Conservation (phyloP, 2,113 vertebrate genomes). For the Polyodon spathula region DNA sequence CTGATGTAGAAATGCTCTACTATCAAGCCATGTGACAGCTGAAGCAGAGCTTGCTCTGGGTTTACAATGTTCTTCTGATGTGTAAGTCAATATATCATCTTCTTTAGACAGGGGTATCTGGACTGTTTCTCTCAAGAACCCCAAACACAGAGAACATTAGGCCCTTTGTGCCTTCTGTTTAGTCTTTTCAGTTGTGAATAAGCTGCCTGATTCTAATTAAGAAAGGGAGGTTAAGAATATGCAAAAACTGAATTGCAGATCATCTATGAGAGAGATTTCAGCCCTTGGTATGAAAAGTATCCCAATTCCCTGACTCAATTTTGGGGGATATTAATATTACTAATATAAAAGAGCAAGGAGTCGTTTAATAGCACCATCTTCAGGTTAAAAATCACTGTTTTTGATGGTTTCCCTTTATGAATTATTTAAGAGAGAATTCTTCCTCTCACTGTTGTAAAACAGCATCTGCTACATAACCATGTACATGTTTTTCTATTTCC, state of each 20-base stretch:
- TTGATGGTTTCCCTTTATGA: background rate
- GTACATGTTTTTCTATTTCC: constrained; percentile 1
- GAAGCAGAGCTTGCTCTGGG: background rate
- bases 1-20: constrained; percentile 32
- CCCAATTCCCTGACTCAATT: no score
- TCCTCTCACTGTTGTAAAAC: background rate
- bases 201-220: no score
- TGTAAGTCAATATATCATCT: constrained; percentile 24
- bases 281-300: no score
- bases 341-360: constrained; percentile 10
- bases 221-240: no score
- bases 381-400: constrained; percentile 17
- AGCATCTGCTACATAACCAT: constrained; percentile 7
- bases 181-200: background rate
- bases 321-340: no score
- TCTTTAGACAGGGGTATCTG: constrained; percentile 17
- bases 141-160: background rate
- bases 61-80: constrained; percentile 16
- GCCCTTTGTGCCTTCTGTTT: background rate
- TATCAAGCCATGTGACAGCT: constrained; percentile 6
- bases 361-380: constrained; percentile 35
- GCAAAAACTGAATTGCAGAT: no score
- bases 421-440: background rate
- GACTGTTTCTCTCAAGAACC: constrained; percentile 14
- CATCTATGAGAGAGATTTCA: no score